Evolutionary conservation across 92 coral and sea anemone genomes (phyloP).

Genomic region (Actinostola sp.): DNA sequence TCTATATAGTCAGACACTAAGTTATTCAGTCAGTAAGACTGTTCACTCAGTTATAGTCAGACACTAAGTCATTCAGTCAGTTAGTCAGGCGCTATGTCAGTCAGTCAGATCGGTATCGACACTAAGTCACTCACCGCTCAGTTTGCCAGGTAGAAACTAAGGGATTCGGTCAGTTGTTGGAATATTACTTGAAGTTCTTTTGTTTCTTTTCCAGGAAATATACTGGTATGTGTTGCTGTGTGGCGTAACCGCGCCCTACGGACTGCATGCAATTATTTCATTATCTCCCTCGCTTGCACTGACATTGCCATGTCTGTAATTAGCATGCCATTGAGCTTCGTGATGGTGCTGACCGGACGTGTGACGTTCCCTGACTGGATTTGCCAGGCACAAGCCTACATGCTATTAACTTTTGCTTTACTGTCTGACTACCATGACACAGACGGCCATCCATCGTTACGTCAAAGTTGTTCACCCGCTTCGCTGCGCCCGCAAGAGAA

Average conservation of each 20-base stretch:
- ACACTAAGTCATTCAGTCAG: no score
- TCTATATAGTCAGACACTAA: no score
- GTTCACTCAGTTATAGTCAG: no score
- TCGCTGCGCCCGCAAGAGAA: slow-evolving; percentile 12
- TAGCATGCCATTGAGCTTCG: slow-evolving; percentile 41
- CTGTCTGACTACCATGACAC: slow-evolving; percentile 43
- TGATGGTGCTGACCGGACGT: slow-evolving; percentile 26
- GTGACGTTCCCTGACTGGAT: slow-evolving; percentile 45
- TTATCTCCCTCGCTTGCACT: slow-evolving; percentile 51
- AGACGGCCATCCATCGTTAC: slow-evolving; percentile 48
- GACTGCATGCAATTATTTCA: slow-evolving; percentile 51
- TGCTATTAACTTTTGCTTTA: slow-evolving; percentile 29
- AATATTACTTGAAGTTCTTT: no score
- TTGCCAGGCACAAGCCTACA: slow-evolving; percentile 59
- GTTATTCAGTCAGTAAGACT: no score
- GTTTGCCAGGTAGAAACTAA: no score
- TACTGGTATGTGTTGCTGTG: slow-evolving; percentile 53
- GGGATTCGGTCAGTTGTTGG: no score
- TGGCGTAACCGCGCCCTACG: slow-evolving; percentile 41
- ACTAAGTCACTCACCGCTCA: no score
- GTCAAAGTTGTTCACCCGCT: slow-evolving; percentile 41
- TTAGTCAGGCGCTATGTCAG: no score
- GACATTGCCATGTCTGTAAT: slow-evolving; percentile 44
- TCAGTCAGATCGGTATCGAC: no score
- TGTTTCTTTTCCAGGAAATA: slow-evolving; percentile 30